A percentile compares a stretch with the other conserved stretches of the same genome.
phyloP scores from a whole-genome alignment of 2,797 vertebrate genomes.

The Melanotaenia boesemani region DNA sequence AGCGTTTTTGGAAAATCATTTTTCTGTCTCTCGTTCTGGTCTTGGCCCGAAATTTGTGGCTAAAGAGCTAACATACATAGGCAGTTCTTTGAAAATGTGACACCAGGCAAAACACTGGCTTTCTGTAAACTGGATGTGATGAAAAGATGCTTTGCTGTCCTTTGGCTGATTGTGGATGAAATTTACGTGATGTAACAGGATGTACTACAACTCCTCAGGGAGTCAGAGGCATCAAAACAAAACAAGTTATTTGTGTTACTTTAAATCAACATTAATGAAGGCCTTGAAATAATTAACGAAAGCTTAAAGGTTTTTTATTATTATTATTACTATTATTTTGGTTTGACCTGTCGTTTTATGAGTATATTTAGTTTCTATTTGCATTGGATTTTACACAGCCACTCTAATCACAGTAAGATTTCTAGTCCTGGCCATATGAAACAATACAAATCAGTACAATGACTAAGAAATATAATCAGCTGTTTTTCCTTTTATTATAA shows the following conservation, averaged over 20 bases:
- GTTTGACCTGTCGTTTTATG: too few relatives aligned
- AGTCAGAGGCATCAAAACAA: constrained; percentile 25
- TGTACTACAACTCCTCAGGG: constrained; percentile 18
- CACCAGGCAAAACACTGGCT: constrained; percentile 22
- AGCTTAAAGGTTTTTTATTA: background rate
- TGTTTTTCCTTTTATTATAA: too few relatives aligned
- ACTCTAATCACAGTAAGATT: background rate
- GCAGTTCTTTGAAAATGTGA: constrained; percentile 41
- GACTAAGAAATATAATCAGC: too few relatives aligned
- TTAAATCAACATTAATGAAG: background rate
- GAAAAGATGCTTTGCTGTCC: constrained; percentile 28
- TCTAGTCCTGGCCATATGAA: background rate
- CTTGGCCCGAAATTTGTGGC: constrained; percentile 58
- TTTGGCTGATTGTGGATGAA: constrained; percentile 28
- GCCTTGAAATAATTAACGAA: background rate
- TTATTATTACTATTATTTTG: too few relatives aligned
- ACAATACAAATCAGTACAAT: background rate
- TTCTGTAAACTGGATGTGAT: constrained; percentile 31
- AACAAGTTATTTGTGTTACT: background rate
- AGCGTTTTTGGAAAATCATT: constrained; percentile 60
- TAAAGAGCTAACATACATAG: constrained; percentile 10
- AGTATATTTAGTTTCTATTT: too few relatives aligned
- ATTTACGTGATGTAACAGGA: constrained; percentile 41
- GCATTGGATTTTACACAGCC: too few relatives aligned
- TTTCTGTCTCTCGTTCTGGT: constrained; percentile 32